phyloP scores from a whole-genome alignment of 1,140 invertebrate genomes.

The Dendrolimus punctatus region DNA sequence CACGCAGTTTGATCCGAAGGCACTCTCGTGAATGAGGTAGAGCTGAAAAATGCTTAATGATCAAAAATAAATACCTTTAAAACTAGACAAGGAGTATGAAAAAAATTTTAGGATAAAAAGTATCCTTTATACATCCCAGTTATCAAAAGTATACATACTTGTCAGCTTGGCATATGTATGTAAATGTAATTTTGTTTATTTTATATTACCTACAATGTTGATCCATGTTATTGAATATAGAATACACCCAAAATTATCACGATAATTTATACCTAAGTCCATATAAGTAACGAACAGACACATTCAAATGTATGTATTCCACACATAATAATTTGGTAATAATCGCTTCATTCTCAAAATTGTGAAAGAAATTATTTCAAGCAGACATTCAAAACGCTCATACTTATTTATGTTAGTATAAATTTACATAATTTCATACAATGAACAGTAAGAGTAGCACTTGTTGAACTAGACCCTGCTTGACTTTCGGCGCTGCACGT shows the following conservation, averaged over 20 bases:
- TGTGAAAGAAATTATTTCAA: background rate
- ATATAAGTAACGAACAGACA: too few species aligned
- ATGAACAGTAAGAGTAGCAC: constrained; percentile 59
- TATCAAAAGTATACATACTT: too few species aligned
- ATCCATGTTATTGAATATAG: too few species aligned
- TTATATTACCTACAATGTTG: background rate
- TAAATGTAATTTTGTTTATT: too few species aligned
- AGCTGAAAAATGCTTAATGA: constrained; percentile 72
- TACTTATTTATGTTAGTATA: background rate
- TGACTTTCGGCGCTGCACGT: constrained; percentile 67
- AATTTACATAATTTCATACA: constrained; percentile 42
- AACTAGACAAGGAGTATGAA: background rate
- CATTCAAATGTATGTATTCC: too few species aligned
- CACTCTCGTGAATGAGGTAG: constrained; percentile 89
- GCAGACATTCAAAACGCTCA: background rate
- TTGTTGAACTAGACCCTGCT: constrained; percentile 56
- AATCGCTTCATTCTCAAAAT: too few species aligned
- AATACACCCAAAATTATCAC: too few species aligned
- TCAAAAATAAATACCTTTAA: constrained; percentile 2
- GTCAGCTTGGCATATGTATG: too few species aligned
- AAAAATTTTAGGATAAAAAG: constrained; percentile 1
- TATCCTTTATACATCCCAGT: too few species aligned
- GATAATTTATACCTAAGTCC: too few species aligned
- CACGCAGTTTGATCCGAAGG: constrained; percentile 89
- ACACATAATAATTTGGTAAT: too few species aligned